phyloP scores from a whole-genome alignment of 1,140 invertebrate species.

The Leptinotarsa lineolata region DNA sequence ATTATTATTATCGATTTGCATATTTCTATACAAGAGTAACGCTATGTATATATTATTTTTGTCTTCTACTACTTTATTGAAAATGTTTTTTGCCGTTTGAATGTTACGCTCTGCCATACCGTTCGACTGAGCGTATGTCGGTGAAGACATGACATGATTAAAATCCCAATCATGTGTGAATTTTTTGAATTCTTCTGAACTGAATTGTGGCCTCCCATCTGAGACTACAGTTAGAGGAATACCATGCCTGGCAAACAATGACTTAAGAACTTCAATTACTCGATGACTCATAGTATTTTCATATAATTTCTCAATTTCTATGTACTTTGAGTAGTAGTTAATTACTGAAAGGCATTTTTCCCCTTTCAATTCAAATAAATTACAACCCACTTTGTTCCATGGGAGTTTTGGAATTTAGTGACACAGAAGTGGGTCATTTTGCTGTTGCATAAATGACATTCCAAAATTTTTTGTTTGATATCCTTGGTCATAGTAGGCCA shows the following conservation, averaged over 20 bases:
- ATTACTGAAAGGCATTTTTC: conserved; percentile 50
- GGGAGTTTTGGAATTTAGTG: too few relatives aligned
- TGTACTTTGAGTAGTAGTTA: conserved; percentile 52
- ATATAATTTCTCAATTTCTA: conserved; percentile 39
- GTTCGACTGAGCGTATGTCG: background rate
- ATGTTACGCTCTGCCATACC: conserved; percentile 1
- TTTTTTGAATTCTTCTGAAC: background rate
- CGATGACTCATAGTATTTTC: background rate
- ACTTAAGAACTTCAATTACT: conserved; percentile 30
- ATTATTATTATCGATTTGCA: background rate
- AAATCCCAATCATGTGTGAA: background rate
- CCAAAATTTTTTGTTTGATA: too few relatives aligned
- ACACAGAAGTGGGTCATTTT: too few relatives aligned
- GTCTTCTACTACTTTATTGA: background rate
- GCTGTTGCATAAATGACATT: too few relatives aligned
- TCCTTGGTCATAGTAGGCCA: too few relatives aligned
- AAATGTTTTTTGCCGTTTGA: background rate
- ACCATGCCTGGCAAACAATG: conserved; percentile 47
- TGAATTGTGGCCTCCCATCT: conserved; percentile 56
- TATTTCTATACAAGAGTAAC: conserved; percentile 6
- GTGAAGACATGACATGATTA: background rate
- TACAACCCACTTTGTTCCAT: conserved; percentile 48
- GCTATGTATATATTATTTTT: background rate
- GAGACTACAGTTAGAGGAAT: conserved; percentile 51
- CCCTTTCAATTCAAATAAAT: conserved; percentile 50